Percentiles rank a stretch among this genome's conserved stretches.
These are phyloP conservation scores for Piscicola geometra DNA, from an alignment of 2,888 invertebrate species.

Conservation along the genomic window DNA sequence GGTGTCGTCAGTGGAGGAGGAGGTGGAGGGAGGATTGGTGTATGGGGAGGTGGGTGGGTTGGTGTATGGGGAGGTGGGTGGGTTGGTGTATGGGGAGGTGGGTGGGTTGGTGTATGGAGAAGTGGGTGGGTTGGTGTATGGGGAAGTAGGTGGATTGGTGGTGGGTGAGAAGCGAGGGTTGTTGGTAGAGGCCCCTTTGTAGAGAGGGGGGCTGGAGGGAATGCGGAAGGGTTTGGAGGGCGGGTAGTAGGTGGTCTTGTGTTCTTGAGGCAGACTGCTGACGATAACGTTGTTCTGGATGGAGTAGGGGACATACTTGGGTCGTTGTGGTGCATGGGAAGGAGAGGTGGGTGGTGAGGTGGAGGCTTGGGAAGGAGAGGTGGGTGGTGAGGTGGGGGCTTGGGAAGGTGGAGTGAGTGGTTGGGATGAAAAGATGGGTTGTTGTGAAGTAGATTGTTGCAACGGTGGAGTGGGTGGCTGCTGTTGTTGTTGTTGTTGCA, in stretches of 20 bases:
- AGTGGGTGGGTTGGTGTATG: too few relatives aligned
- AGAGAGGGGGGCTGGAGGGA: neutral
- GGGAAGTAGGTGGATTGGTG: too few relatives aligned
- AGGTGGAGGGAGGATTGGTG: neutral
- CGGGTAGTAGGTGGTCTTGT: neutral
- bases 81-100: neutral
- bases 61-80: neutral
- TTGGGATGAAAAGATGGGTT: neutral
- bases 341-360: too few relatives aligned
- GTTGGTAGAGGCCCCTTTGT: neutral
- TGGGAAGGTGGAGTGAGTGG: too few relatives aligned
- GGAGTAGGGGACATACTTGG: slow-evolving; percentile 2
- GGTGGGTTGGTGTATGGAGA: too few relatives aligned
- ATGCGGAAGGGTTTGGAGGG: neutral
- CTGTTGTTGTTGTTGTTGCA: slow-evolving; percentile 10
- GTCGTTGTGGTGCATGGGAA: neutral
- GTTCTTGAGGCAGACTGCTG: neutral
- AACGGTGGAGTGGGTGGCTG: neutral
- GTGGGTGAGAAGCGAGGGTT: neutral
- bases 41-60: neutral
- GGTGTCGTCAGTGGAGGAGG: neutral
- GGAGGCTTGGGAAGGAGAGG: too few relatives aligned
- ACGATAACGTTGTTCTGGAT: slow-evolving; percentile 13
- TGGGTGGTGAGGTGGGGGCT: too few relatives aligned
- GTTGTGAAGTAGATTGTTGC: neutral